Evolutionary conservation across 2,797 vertebrate genomes (phyloP), one percentile per base, ranked within the genome.

Genomic region (Crypturellus tataupa): DNA sequence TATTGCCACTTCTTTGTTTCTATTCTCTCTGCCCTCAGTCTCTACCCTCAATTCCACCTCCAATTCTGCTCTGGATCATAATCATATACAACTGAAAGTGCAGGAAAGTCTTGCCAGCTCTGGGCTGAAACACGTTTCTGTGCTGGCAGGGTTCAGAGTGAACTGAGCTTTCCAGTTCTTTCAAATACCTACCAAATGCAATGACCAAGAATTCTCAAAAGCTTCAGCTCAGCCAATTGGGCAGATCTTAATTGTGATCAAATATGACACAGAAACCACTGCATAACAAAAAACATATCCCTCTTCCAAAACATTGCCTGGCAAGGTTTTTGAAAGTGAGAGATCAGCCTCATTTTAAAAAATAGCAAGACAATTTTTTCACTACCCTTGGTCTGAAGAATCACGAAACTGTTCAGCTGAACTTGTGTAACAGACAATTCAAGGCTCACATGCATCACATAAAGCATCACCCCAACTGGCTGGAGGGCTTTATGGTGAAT

Each of bases 91-190:
- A 80, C 2, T 55, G 59, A 65, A 92, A 69, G 85, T 68, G 75
- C 1, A 60, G 69, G 65, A 53, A 89, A 25, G 65, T 78, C 25
- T 80, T 65, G 69, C 6, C 76, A 96, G 85, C 84, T 77, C 86
- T 47, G 85, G 89, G 90, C 89, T 89, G 78, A 67, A 44, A 39
- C 24, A 70, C 44, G 21, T 42, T 35, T 80, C 51, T 21, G 3
- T 71, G 75, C 91, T 96, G 95, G 85, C 96, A 96, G 69, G 31
- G 31, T 72, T 55, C 23, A 4, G 69, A 58, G 44, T 39, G 4
- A 83, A 25, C 19, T 7, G 21, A 85, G 49, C 37, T 55, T 49
- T 92, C 91, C 91, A 96, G 69, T 39, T 84, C 81, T 10, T 77
- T 17, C 0, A 2, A 60, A 31, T 49, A 42, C 72, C 81, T 56